Evolutionary conservation across 2,888 invertebrate species (phyloP), one percentile per base, ranked within the genome.

Genomic region (Papilio demoleus): DNA sequence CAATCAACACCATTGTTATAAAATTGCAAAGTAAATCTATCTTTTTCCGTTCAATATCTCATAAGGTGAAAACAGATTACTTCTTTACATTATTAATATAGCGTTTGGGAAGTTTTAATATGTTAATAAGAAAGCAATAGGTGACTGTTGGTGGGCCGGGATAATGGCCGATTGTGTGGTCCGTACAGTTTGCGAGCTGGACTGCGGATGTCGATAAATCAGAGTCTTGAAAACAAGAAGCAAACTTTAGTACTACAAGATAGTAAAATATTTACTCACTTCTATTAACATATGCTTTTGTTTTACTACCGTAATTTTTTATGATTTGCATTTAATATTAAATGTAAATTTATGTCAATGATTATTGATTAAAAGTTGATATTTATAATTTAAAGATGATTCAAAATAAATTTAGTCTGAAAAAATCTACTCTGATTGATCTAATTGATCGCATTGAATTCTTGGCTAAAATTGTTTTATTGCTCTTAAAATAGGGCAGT

Each of bases 81-180:
- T 58, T 53, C 45, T 71, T 72, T 64, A 70, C 72, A 75, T 81
- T 74, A 87, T 88, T 87, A 90, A 87, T 83, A 86, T 77, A 75
- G 76, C 85, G 81, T 88, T 88, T 85, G 86, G 81, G 78, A 78
- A 80, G 80, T 47, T 86, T 89, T 90, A 90, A 90, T 86, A 84
- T 90, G 90, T 89, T 90, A 91, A 90, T 92, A 90, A 86, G 87
- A 88, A 89, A 84, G 85, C 85, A 87, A 88, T 88, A 86, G 86
- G 87, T 88, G 88, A 87, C 79, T 78, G 78, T 76, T 78, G 87
- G 88, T 87, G 87, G 87, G 81, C 85, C 77, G 73, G 73, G 75
- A 77, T 84, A 83, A 84, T 83, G 79, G 82, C 73, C 67, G 76
- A 70, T 73, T 77, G 89, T 90, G 90, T 90, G 90, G 90, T 90